Percentiles rank a stretch among this genome's conserved stretches.
These are phyloP conservation scores for Porites lobata DNA, from an alignment of 92 coral and sea anemone species.

Conservation along the genomic window DNA sequence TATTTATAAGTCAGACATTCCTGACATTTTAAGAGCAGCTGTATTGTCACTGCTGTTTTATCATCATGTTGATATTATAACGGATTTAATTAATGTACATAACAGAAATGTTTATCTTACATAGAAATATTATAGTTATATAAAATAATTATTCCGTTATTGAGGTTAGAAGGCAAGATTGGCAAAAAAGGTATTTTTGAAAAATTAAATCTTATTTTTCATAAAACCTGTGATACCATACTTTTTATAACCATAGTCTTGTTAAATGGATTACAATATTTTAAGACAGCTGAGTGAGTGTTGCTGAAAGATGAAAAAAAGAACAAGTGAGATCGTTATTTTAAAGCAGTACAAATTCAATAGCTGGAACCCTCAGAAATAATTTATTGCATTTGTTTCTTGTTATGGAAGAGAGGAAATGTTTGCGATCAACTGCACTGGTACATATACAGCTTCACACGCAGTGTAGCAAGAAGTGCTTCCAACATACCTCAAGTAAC, in stretches of 20 bases:
- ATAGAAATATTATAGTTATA: slow-evolving; percentile 19
- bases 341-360: too few relatives aligned
- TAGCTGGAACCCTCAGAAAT: too few relatives aligned
- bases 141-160: slow-evolving; percentile 6
- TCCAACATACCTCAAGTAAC: too few relatives aligned
- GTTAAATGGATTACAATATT: slow-evolving; percentile 8
- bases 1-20: too few relatives aligned
- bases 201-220: slow-evolving; percentile 32
- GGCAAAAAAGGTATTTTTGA: slow-evolving; percentile 37
- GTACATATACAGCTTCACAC: too few relatives aligned
- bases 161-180: neutral
- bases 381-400: too few relatives aligned
- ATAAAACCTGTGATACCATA: slow-evolving; percentile 10
- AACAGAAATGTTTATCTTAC: slow-evolving; percentile 12
- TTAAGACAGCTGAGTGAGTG: neutral
- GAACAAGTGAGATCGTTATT: too few relatives aligned
- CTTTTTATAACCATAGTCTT: slow-evolving; percentile 29
- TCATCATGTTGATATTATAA: neutral
- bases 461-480: too few relatives aligned
- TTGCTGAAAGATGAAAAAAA: neutral
- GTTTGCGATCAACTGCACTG: too few relatives aligned
- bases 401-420: too few relatives aligned
- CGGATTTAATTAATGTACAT: neutral
- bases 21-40: too few relatives aligned
- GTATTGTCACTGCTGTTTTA: too few relatives aligned